Evolutionary conservation across 2,113 vertebrate species (phyloP).

Genomic region (Megaceryle torquata): DNA sequence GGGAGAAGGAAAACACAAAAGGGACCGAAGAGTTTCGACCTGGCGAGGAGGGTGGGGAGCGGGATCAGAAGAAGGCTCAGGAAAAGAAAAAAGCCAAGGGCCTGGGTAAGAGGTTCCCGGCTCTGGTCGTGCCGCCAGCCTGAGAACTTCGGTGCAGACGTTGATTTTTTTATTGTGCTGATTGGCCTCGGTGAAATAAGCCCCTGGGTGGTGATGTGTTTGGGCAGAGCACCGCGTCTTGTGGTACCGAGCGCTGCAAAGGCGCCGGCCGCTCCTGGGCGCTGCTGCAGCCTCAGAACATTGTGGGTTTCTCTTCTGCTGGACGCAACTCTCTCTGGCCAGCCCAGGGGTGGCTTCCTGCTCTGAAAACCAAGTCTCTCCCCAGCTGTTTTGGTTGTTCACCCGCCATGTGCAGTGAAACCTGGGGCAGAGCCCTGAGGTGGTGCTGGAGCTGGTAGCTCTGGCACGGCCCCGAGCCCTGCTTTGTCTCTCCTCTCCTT

Average conservation of each 20-base stretch:
- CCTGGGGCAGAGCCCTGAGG: not conserved
- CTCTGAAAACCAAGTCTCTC: not conserved
- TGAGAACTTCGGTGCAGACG: fast-evolving
- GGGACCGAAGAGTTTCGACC: conserved; percentile 71
- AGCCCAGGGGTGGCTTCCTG: not conserved
- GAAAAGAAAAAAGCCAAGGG: conserved; percentile 97
- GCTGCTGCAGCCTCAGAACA: not conserved
- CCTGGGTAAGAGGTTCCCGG: conserved; percentile 77
- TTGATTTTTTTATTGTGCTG: fast-evolving
- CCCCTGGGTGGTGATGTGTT: not conserved
- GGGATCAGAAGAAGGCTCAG: conserved; percentile 86
- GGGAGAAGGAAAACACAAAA: conserved; percentile 80
- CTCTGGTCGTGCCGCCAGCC: not conserved
- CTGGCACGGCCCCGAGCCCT: not conserved
- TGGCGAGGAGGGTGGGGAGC: conserved; percentile 74
- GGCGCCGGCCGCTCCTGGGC: not conserved
- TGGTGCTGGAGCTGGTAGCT: not conserved
- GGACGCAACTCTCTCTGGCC: not conserved
- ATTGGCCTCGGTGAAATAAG: not conserved
- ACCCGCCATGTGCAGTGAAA: fast-evolving
- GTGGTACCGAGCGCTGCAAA: not conserved
- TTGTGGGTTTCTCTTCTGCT: not conserved
- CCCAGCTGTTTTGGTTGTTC: not conserved
- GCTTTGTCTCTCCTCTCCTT: not conserved
- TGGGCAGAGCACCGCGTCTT: fast-evolving